phyloP scores from a whole-genome alignment of 2,797 vertebrate species.

The Epinephelus awoara region DNA sequence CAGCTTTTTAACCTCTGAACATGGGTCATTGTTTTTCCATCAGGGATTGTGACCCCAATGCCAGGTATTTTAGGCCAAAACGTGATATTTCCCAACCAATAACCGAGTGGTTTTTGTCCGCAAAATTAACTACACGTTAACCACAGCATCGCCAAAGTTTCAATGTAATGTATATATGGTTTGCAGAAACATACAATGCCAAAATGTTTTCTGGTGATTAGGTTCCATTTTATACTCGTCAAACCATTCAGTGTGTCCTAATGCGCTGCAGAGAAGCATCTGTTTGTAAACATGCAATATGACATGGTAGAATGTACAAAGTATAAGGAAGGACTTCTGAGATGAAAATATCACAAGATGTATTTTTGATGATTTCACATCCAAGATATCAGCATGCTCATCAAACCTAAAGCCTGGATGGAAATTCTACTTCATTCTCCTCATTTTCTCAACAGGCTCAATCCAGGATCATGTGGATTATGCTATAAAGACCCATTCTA shows the following conservation, averaged over 20 bases:
- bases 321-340: not conserved
- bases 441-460: slow-evolving; percentile 11
- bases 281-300: not conserved
- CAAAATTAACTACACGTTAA: no score
- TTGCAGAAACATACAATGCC: no score
- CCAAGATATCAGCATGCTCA: not conserved
- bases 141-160: no score
- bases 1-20: no score
- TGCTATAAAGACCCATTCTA: slow-evolving; percentile 4
- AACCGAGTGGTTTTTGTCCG: no score
- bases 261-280: not conserved
- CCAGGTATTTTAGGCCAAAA: no score
- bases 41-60: no score
- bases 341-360: not conserved
- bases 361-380: not conserved
- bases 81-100: no score
- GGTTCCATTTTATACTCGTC: not conserved
- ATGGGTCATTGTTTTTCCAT: no score
- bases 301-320: not conserved
- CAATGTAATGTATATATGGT: no score
- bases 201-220: no score
- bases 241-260: not conserved
- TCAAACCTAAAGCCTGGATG: not conserved
- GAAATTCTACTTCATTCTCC: slow-evolving; percentile 2
- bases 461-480: slow-evolving; percentile 55